phyloP scores from a whole-genome alignment of 2,888 invertebrate genomes.

The Melieria crassipennis region DNA sequence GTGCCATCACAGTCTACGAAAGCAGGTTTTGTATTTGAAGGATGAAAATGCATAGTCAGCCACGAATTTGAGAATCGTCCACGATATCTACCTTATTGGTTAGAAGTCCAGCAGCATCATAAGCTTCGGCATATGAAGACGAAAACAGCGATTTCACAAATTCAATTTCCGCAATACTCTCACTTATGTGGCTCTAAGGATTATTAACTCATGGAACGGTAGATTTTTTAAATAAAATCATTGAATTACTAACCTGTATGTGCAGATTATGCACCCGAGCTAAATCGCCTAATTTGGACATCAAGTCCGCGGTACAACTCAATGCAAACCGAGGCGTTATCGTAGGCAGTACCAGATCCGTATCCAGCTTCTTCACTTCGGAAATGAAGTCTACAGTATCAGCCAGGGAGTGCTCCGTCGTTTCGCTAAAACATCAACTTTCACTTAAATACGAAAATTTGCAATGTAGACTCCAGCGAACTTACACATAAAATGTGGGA shows the following conservation, averaged over 20 bases:
- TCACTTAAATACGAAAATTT: neutral
- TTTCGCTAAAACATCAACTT: conserved; percentile 69
- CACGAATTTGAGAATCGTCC: neutral
- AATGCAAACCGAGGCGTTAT: conserved; percentile 89
- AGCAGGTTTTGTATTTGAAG: conserved; percentile 10
- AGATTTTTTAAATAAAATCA: too few relatives aligned
- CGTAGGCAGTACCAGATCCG: conserved; percentile 76
- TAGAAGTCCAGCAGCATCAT: conserved; percentile 78
- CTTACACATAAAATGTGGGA: conserved; percentile 63
- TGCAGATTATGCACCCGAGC: conserved; percentile 75
- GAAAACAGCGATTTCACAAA: conserved; percentile 71
- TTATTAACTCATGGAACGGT: too few relatives aligned
- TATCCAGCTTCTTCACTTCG: conserved; percentile 68
- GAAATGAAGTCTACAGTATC: conserved; percentile 74
- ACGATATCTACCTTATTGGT: conserved; percentile 73
- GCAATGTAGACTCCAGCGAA: conserved; percentile 13
- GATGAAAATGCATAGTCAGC: neutral
- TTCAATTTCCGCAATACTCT: conserved; percentile 78
- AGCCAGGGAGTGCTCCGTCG: conserved; percentile 70
- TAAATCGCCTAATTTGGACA: conserved; percentile 74
- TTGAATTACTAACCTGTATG: conserved; percentile 73
- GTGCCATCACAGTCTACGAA: conserved; percentile 77
- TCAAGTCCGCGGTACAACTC: conserved; percentile 77
- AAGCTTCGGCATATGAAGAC: conserved; percentile 78
- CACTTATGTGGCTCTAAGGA: conserved; percentile 84